A percentile compares a stretch with the other conserved stretches of the same genome.
Evolutionary conservation across 2,888 invertebrate species (phyloP).

Genomic region (Eledone cirrhosa): DNA sequence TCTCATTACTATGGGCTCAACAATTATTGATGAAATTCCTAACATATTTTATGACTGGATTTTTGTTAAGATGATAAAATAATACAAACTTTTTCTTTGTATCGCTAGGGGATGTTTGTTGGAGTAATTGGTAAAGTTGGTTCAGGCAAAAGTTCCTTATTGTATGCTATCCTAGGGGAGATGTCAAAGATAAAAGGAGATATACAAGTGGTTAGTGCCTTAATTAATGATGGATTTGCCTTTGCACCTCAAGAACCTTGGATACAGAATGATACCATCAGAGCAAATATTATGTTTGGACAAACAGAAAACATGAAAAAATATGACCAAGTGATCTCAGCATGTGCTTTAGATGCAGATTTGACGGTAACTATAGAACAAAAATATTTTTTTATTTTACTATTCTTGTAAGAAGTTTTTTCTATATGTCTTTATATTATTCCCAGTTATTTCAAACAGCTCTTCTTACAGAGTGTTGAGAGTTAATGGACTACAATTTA

Average conservation of each 20-base stretch:
- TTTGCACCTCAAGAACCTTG: conserved; percentile 86
- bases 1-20: too few relatives aligned
- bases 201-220: conserved; percentile 71
- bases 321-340: conserved; percentile 82
- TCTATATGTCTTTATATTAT: too few relatives aligned
- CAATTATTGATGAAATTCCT: too few relatives aligned
- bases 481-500: too few relatives aligned
- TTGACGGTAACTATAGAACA: conserved; percentile 66
- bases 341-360: conserved; percentile 83
- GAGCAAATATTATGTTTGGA: conserved; percentile 94
- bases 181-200: conserved; percentile 76
- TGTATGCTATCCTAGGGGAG: conserved; percentile 87
- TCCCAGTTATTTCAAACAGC: too few relatives aligned
- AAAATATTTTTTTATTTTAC: too few relatives aligned
- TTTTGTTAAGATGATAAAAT: too few relatives aligned
- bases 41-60: too few relatives aligned
- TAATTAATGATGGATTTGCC: conserved; percentile 68
- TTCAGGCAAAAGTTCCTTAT: conserved; percentile 87
- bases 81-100: neutral
- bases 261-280: conserved; percentile 88
- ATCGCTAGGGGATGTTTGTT: conserved; percentile 68
- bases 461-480: too few relatives aligned
- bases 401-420: too few relatives aligned
- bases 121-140: conserved; percentile 91
- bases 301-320: conserved; percentile 80